Conservation (phyloP, 2,797 vertebrate species). For the Phrynocephalus vlangalii region DNA sequence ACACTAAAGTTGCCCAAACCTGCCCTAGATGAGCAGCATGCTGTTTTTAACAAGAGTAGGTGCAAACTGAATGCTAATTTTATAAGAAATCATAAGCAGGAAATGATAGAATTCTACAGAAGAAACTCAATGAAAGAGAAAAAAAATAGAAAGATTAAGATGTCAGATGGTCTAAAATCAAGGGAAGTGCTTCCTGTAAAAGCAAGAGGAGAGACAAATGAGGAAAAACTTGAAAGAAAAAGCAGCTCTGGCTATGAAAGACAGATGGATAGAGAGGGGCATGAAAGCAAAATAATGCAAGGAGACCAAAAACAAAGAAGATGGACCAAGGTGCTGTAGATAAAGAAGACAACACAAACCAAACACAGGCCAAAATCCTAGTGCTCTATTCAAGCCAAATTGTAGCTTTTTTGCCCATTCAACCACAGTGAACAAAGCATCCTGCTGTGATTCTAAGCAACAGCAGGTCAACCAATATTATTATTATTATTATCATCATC, state of each 20-base stretch:
- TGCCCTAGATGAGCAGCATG: neutral
- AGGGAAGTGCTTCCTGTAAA: neutral
- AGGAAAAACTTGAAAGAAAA: neutral
- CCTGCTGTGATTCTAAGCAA: no score
- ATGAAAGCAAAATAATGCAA: no score
- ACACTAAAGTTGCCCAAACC: neutral
- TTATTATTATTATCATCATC: neutral
- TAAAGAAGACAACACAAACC: neutral
- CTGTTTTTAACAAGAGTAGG: neutral
- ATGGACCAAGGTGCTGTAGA: neutral
- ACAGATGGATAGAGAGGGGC: no score
- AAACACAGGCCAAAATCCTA: no score
- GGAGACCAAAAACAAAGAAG: neutral
- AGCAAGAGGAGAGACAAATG: neutral
- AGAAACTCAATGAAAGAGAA: neutral
- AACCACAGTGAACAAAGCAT: no score
- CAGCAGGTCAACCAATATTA: no score
- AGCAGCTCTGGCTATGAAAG: no score
- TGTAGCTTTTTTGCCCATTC: no score
- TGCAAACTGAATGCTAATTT: neutral
- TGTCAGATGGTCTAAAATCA: neutral
- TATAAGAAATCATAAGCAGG: neutral
- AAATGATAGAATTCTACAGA: neutral
- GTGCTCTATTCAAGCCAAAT: no score
- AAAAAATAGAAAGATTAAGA: neutral